A percentile compares a stretch with the other conserved stretches of the same genome.
These are phyloP conservation scores for Chrysolina haemoptera DNA, from an alignment of 2,888 invertebrate genomes.

Conservation along the genomic window DNA sequence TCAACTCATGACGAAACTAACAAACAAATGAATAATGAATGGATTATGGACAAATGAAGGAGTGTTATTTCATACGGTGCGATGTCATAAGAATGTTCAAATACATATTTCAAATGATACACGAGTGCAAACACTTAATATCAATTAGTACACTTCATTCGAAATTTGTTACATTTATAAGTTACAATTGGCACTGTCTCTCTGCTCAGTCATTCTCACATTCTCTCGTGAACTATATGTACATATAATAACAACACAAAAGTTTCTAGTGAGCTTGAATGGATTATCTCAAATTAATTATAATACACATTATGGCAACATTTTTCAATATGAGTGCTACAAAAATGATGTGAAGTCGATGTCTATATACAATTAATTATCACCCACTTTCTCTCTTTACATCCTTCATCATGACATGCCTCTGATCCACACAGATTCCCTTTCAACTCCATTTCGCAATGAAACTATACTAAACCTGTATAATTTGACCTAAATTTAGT, in stretches of 20 bases:
- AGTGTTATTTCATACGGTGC: slow-evolving; percentile 62
- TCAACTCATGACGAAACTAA: slow-evolving; percentile 53
- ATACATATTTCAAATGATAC: slow-evolving; percentile 67
- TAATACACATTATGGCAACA: slow-evolving; percentile 61
- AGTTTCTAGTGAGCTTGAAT: slow-evolving; percentile 54
- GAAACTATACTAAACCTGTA: slow-evolving; percentile 62
- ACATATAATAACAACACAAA: slow-evolving; percentile 66
- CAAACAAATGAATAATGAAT: slow-evolving; percentile 56
- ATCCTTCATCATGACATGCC: slow-evolving; percentile 35
- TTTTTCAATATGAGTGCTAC: slow-evolving; percentile 63
- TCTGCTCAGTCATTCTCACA: slow-evolving; percentile 51
- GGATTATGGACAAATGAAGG: slow-evolving; percentile 61
- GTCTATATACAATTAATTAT: slow-evolving; percentile 55
- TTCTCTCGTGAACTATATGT: slow-evolving; percentile 60
- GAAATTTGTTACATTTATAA: slow-evolving; percentile 68
- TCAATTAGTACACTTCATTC: slow-evolving; percentile 71
- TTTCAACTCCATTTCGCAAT: slow-evolving; percentile 51
- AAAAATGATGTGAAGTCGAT: slow-evolving; percentile 64
- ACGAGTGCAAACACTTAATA: slow-evolving; percentile 71
- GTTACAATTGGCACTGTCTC: slow-evolving; percentile 71
- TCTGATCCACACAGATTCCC: slow-evolving; percentile 34
- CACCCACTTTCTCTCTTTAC: slow-evolving; percentile 37
- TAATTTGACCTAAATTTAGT: slow-evolving; percentile 69
- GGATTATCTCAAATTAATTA: slow-evolving; percentile 48
- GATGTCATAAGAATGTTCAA: slow-evolving; percentile 66